Conservation (phyloP, 2,797 vertebrate species). For the Muraenolepis orangiensis region DNA sequence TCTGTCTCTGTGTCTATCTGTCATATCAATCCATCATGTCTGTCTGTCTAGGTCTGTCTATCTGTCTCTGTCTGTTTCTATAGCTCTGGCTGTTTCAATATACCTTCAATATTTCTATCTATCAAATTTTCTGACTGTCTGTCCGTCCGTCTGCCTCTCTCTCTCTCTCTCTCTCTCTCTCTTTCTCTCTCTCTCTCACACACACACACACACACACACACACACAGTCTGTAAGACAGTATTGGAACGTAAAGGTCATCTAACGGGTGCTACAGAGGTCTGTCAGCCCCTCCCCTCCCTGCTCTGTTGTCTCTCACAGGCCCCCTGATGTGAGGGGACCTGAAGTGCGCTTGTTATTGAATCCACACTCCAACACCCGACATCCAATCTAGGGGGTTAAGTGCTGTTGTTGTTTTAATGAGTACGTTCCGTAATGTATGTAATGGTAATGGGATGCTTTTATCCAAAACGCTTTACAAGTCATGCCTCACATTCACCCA, state of each 20-base stretch:
- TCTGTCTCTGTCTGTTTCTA: background rate
- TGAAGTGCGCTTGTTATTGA: background rate
- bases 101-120: too few species aligned
- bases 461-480: too few species aligned
- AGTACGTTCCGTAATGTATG: background rate
- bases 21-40: background rate
- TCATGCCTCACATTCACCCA: too few species aligned
- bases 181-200: background rate
- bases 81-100: too few species aligned
- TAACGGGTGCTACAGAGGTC: background rate
- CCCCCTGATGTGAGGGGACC: background rate
- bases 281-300: background rate
- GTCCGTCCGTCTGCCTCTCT: background rate
- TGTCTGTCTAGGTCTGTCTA: background rate
- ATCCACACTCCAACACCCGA: background rate
- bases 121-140: too few species aligned
- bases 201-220: background rate
- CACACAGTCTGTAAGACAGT: background rate
- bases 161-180: background rate
- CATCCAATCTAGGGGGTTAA: background rate
- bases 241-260: background rate
- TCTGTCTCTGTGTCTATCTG: constrained; percentile 6
- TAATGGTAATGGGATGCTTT: too few species aligned
- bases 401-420: background rate
- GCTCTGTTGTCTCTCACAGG: background rate